Evolutionary conservation across 2,797 vertebrate genomes (phyloP), one percentile per base, ranked within the genome.

Genomic region (Trachurus trachurus): DNA sequence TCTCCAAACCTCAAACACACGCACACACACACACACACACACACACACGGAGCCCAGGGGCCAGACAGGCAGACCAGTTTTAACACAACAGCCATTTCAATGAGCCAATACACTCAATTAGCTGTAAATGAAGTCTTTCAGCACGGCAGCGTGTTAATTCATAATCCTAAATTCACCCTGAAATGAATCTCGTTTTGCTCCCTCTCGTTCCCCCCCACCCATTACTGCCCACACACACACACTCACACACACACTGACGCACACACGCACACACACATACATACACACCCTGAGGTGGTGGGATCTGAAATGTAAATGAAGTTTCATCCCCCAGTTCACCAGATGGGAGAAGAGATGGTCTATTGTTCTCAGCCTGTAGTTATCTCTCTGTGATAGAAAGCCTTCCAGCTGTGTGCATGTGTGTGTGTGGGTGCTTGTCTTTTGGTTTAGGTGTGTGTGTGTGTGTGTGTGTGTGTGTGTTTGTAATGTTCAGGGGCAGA

Each of bases 291-390:
- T 66, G 88, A 91, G 87, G 90, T 81, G 85, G 81, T 78, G 71
- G 87, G 87, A 87, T 89, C 89, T 93, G 90, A 92, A 94, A 94
- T 94, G 92, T 92, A 93, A 95, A 94, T 95, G 81, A 94, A 94
- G 91, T 87, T 90, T 85, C 88, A 85, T 88, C 88, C 84, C 85
- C 81, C 82, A 61, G 84, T 94, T 92, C 90, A 93, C 84, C 94
- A 95, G 94, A 95, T 95, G 94, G 94, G 92, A 90, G 90, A 92
- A 88, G 90, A 92, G 90, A 93, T 91, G 88, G 72, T 90, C 92
- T 87, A 95, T 95, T 95, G 93, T 95, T 93, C 88, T 91, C 91
- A 87, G 87, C 88, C 88, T 89, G 87, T 89, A 91, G 80, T 93
- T 93, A 93, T 92, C 92, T 93, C 84, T 81, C 83, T 85, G 71